Base-by-base conservation (phyloP, 1,140 invertebrate species). In the Acromyrmex echinatior region DNA sequence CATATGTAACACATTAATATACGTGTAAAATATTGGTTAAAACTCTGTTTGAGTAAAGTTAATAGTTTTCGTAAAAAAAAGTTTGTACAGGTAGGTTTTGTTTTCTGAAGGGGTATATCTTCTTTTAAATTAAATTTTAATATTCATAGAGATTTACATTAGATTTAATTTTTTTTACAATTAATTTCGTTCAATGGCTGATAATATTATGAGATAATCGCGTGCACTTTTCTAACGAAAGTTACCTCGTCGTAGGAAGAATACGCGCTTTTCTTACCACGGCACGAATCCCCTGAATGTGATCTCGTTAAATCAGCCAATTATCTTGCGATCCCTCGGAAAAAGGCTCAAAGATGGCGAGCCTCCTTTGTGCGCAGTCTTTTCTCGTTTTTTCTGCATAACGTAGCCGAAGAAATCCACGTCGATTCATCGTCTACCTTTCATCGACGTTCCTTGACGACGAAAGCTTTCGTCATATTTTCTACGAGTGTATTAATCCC, bases 351-450 rank as follows among this genome's bases (percentile, higher is more conserved):
- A 82, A 82, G 71, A 73, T 78, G 49, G 58, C n/a, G 31, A 16
- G 21, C 31, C 45, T 53, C 39, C 62, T 81, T 56, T 71, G 58
- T 18, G 62, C 39, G 58, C 56, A 5, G 18, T 82, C 45, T 78
- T 80, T 31, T 58, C 56, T 53, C 51, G 49, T 51, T 71, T 71
- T 60, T 66, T 74, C 28, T 31, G 73, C 66, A 68, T 79, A 62
- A 58, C n/a, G 21, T 28, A 35, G 80, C 21, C 80, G 45, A 49
- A 87, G 88, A 88, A 87, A 90, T 90, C 70, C 63, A 68, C 63
- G 76, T 49, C 86, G 68, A 90, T 91, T 91, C 76, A 82, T 86
- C 51, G 63, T 85, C 56, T n/a, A 73, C 58, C 53, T 88, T 90
- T 88, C 74, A 90, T 82, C 88, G 84, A 60, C 73, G 45, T 74